A percentile compares a stretch with the other conserved stretches of the same genome.
phyloP scores from a whole-genome alignment of 2,113 vertebrate genomes.

The Calidris pugnax region DNA sequence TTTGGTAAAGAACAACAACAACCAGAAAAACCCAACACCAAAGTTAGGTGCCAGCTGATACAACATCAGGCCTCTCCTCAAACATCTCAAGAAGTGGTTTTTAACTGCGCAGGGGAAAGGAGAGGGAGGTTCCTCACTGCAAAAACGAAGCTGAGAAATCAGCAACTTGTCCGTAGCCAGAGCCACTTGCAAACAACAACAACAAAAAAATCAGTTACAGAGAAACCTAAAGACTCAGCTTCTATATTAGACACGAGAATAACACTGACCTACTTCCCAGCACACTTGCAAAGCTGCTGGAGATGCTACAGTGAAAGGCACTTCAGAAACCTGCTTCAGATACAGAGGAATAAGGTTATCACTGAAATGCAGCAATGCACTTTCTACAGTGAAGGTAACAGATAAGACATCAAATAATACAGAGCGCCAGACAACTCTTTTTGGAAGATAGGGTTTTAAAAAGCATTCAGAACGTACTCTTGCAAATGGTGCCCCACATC shows the following conservation, averaged over 20 bases:
- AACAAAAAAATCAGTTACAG: background rate
- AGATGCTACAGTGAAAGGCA: slow-evolving; percentile 17
- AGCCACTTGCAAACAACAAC: background rate
- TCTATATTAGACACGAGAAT: background rate
- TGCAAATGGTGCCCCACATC: background rate
- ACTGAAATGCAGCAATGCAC: background rate
- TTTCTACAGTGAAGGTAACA: background rate
- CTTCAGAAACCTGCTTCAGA: background rate
- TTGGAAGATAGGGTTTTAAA: background rate
- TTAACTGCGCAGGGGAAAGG: background rate
- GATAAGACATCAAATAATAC: slow-evolving; percentile 14
- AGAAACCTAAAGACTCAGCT: slow-evolving; percentile 26
- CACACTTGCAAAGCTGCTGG: slow-evolving; percentile 2
- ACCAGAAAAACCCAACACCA: accelerated
- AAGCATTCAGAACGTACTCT: background rate
- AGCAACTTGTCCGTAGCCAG: background rate
- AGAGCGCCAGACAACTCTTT: background rate
- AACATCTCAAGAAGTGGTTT: background rate
- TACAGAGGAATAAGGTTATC: slow-evolving; percentile 9
- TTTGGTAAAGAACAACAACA: background rate
- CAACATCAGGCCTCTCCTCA: background rate
- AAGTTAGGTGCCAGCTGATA: background rate
- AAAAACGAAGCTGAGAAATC: background rate
- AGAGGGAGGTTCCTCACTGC: background rate
- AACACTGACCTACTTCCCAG: slow-evolving; percentile 51